Conservation (phyloP, 2,888 invertebrate species). For the Amblyteles armatorius region DNA sequence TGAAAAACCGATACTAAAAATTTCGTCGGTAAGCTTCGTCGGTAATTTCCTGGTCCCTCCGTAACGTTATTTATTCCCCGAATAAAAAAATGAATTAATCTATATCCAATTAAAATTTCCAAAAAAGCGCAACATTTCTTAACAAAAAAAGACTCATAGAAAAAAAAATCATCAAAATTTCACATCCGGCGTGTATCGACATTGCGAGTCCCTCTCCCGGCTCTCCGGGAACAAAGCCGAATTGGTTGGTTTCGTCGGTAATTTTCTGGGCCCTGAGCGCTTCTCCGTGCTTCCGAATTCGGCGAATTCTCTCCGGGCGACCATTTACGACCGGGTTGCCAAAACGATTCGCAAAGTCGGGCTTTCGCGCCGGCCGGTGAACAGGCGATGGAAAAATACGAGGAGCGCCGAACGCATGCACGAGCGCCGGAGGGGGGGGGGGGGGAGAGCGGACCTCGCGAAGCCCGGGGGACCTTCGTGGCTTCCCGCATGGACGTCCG, state of each 20-base stretch:
- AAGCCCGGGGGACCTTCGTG: conserved; percentile 52
- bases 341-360: conserved; percentile 20
- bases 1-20: no score
- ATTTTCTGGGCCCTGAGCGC: conserved; percentile 63
- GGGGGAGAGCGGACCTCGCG: conserved; percentile 44
- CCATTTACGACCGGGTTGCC: background rate
- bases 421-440: conserved; percentile 18
- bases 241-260: conserved; percentile 45
- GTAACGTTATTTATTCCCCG: no score
- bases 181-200: background rate
- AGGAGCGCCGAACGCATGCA: background rate
- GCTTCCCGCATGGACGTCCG: conserved; percentile 52
- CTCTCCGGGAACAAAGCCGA: conserved; percentile 34
- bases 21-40: no score
- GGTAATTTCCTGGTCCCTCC: no score
- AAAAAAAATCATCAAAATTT: background rate
- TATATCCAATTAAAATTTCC: no score
- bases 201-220: background rate
- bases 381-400: conserved; percentile 5
- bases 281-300: conserved; percentile 55
- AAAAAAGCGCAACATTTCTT: no score
- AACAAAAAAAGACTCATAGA: no score
- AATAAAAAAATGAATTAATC: no score
- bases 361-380: background rate
- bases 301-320: conserved; percentile 43